Evolutionary conservation across 2,797 vertebrate genomes (phyloP).

Genomic region (Malacoctenus gilli): DNA sequence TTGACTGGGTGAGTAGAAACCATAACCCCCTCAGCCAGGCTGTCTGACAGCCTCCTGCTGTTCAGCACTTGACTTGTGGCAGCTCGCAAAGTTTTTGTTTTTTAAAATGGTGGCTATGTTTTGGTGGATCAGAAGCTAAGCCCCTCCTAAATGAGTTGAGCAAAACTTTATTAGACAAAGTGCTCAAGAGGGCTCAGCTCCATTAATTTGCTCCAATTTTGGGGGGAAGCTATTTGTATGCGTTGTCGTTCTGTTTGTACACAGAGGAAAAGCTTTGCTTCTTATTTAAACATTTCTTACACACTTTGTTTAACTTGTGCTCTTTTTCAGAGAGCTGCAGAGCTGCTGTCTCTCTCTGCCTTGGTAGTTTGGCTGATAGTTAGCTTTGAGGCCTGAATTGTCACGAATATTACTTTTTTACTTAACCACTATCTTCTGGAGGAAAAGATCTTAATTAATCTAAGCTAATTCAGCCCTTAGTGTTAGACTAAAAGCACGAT

Average conservation of each 20-base stretch:
- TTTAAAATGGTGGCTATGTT: slow-evolving; percentile 59
- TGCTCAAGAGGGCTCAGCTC: slow-evolving; percentile 6
- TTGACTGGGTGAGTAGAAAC: slow-evolving; percentile 69
- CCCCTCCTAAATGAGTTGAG: slow-evolving; percentile 29
- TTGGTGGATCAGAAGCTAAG: slow-evolving; percentile 48
- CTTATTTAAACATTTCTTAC: not conserved
- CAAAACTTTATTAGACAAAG: slow-evolving; percentile 31
- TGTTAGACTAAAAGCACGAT: too few species aligned
- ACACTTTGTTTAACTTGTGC: not conserved
- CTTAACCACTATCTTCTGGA: too few species aligned
- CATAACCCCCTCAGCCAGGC: slow-evolving; percentile 58
- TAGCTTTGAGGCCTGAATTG: too few species aligned
- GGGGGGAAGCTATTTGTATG: not conserved
- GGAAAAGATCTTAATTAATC: too few species aligned
- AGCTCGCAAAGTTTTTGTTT: slow-evolving; percentile 63
- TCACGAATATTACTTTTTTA: too few species aligned
- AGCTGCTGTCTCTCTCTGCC: too few species aligned
- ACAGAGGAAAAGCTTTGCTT: too few species aligned
- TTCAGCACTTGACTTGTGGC: slow-evolving; percentile 68
- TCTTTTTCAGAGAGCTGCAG: too few species aligned
- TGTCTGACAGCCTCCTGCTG: slow-evolving; percentile 75
- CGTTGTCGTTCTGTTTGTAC: too few species aligned
- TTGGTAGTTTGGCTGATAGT: too few species aligned
- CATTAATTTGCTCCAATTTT: not conserved
- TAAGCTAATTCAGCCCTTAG: too few species aligned